phyloP scores from a whole-genome alignment of 2,797 vertebrate genomes.

The Brachymystax lenok region DNA sequence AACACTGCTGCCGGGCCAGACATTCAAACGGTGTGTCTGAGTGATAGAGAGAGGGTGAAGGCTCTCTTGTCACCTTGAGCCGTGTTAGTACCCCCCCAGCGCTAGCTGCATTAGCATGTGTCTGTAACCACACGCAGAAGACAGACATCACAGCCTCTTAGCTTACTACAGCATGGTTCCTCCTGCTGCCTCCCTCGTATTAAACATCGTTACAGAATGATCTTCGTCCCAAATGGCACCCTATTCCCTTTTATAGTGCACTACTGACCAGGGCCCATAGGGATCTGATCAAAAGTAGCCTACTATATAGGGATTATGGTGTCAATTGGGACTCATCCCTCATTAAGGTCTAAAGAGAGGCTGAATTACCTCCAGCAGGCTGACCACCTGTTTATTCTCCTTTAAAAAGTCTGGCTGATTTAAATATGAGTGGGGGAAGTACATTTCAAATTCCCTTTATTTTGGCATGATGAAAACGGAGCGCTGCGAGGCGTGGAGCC shows the following conservation, averaged over 20 bases:
- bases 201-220: not conserved
- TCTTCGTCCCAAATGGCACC: not conserved
- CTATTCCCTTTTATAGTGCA: too few relatives aligned
- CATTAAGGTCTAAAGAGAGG: not conserved
- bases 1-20: not conserved
- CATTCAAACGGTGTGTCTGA: not conserved
- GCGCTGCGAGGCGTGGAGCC: not conserved
- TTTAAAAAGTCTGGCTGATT: conserved; percentile 47
- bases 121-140: not conserved
- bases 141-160: not conserved
- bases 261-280: too few relatives aligned
- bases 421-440: conserved; percentile 42
- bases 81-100: not conserved
- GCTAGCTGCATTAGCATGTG: not conserved
- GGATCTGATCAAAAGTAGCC: too few relatives aligned
- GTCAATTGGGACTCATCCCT: too few relatives aligned
- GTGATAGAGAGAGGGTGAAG: not conserved
- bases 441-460: conserved; percentile 48
- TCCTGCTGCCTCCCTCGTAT: not conserved
- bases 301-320: too few relatives aligned
- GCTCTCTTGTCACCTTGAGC: not conserved
- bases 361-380: conserved; percentile 41
- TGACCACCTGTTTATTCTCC: conserved; percentile 46
- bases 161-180: not conserved
- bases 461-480: conserved; percentile 35